Evolutionary conservation across 2,113 vertebrate species (phyloP).

Genomic region (Larimichthys polyactis): DNA sequence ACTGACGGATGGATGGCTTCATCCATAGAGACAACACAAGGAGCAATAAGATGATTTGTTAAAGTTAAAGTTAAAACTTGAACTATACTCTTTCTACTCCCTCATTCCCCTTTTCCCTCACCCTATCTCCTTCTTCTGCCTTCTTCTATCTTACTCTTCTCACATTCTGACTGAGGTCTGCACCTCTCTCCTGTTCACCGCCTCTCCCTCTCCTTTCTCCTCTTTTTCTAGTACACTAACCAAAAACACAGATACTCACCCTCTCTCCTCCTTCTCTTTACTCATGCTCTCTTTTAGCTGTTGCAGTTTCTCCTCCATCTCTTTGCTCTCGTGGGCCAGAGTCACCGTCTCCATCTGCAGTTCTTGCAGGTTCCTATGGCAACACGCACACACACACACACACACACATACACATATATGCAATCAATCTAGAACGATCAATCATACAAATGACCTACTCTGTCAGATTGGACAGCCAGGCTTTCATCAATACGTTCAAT

Average conservation of each 20-base stretch:
- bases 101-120: not conserved
- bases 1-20: not conserved
- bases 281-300: constrained; percentile 87
- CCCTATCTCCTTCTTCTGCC: not conserved
- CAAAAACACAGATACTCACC: constrained; percentile 81
- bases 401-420: constrained; percentile 37
- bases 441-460: constrained; percentile 73
- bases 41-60: not conserved
- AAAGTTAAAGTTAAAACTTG: constrained; percentile 1
- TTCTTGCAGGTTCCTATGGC: constrained; percentile 86
- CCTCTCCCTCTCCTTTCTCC: not conserved
- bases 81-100: not conserved
- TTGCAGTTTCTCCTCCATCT: constrained; percentile 88
- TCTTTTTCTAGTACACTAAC: constrained; percentile 4
- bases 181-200: not conserved
- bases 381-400: constrained; percentile 22
- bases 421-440: constrained; percentile 65
- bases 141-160: not conserved
- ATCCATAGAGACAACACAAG: not conserved
- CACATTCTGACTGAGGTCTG: not conserved
- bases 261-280: constrained; percentile 89
- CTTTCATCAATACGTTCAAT: constrained; percentile 68
- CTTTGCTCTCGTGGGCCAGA: constrained; percentile 86
- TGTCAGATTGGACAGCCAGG: constrained; percentile 41
- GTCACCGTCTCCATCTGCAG: constrained; percentile 85